Base-by-base conservation (phyloP, 64 coral and sea anemone genomes). In the Actinia tenebrosa region DNA sequence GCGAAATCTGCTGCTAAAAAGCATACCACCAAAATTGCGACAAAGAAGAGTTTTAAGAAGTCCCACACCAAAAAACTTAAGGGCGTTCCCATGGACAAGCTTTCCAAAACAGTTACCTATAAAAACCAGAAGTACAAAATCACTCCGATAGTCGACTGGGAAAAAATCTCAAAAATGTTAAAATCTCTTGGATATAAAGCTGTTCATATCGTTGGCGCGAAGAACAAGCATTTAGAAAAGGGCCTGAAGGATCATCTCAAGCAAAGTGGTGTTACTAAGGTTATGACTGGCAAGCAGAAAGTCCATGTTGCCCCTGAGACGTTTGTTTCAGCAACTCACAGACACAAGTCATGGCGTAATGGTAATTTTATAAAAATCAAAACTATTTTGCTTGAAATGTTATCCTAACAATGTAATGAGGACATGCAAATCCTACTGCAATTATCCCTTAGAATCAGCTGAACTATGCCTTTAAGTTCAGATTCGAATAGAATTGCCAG, bases 81-180 rank as follows among this genome's bases (percentile, higher is more conserved):
- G 45, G 94, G 84, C 22, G 89, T 92, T 79, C 94, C 94, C 63
- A 87, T 97, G 77, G 91, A 89, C 10, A 87, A 88, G 7, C 92
- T 97, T 80, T 80, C 94, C 20, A 97, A 97, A 45, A 97, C 94
- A 50, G 91, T 97, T 3, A 97, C 91, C 4, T 97, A 88, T 62
- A 97, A 97, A 52, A 93, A 97, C 77, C 91, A 92, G 63, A 97
- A 97, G 45, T 97, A 97, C 80, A 97, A 93, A 86, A 93, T 97
- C 46, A 97, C 94, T 2, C 94, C 94, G 0, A 87, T 97, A 23
- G 94, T 97, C 52, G 91, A 97, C 86, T 97, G 94, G 94, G 83
- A 63, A 47, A 90, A 92, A 50, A 97, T 97, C 50, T 93, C 91
- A 37, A 93, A 90, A 44, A 97, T 97, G 94, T 50, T 97, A 22